These are phyloP conservation scores for Phorcus lineatus DNA, from an alignment of 2,888 invertebrate genomes.

Conservation along the genomic window DNA sequence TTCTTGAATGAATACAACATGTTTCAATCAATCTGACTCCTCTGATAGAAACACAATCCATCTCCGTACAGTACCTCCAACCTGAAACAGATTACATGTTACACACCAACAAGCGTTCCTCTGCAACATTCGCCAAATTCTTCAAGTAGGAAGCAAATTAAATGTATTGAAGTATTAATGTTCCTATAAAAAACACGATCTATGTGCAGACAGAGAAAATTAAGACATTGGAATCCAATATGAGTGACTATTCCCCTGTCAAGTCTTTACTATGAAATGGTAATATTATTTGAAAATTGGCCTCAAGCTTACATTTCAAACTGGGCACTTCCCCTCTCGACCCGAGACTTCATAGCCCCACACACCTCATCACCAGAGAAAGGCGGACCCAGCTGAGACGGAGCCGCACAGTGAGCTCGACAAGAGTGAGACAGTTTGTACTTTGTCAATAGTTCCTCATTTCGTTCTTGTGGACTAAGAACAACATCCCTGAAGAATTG, in stretches of 20 bases:
- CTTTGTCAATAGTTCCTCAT: neutral
- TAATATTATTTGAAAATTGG: no score
- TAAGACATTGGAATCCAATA: no score
- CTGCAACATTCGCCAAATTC: neutral
- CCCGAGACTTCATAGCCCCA: neutral
- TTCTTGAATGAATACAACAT: no score
- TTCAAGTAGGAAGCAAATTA: no score
- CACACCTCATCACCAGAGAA: neutral
- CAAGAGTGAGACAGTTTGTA: neutral
- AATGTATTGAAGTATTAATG: no score
- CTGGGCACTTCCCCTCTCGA: neutral
- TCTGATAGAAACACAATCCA: neutral
- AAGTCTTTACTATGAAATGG: no score
- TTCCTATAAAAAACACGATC: no score
- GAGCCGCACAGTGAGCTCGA: neutral
- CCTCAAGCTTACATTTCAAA: conserved; percentile 25
- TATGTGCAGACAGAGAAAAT: no score
- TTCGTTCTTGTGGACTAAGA: neutral
- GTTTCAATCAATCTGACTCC: no score
- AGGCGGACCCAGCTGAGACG: neutral
- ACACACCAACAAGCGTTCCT: neutral
- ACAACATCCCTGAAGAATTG: neutral
- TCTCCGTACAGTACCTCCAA: neutral
- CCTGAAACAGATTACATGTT: neutral
- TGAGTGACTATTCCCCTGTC: no score